Base-by-base conservation (phyloP, 2,113 vertebrate species). In the Pollachius pollachius region DNA sequence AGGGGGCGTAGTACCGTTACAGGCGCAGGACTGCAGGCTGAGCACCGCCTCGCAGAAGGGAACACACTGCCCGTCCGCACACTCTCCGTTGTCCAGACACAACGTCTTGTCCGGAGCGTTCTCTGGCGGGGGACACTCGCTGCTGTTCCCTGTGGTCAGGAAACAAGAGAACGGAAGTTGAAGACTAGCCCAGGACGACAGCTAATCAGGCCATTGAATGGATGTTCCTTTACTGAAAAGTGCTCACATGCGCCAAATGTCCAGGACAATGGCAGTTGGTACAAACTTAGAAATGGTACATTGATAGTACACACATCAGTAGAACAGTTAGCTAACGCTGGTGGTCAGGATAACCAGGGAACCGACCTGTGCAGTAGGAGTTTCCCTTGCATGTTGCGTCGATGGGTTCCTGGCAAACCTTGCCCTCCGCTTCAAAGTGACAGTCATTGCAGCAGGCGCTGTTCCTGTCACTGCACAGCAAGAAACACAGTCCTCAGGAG, bases 371-470 rank as follows among this genome's bases (percentile, higher is more conserved):
- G 90, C 97, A 99, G 62, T 93, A 93, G 17, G 97, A 96, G 67
- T 89, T 94, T 68, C 96, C 96, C 91, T 96, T 96, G 77, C 97
- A 99, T 68, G 95, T 98, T 62, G 97, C 96, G 12, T 95, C 89
- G 70, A 99, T 98, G 57, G 95, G 94, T 90, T 99, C 96, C 77
- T 99, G 97, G 78, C 97, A 99, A 75, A 94, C 93, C 81, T 94
- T 94, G 4, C 94, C 94, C 23, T 86, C 86, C 0, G 84, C 89
- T 89, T 98, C 95, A 52, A 95, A 97, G 74, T 76, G 88, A 87
- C 97, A 99, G 68, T 90, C 79, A 69, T 69, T 86, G 37, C 90
- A 92, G 79, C 90, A 92, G 0, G 86, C 88, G 1, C 87, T 90
- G 89, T 92, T 91, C 63, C 90, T 85, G 84, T 92, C 90, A 61